Percentiles rank a stretch among this genome's conserved stretches.
phyloP scores from a whole-genome alignment of 2,888 invertebrate genomes.

The Icerya purchasi region DNA sequence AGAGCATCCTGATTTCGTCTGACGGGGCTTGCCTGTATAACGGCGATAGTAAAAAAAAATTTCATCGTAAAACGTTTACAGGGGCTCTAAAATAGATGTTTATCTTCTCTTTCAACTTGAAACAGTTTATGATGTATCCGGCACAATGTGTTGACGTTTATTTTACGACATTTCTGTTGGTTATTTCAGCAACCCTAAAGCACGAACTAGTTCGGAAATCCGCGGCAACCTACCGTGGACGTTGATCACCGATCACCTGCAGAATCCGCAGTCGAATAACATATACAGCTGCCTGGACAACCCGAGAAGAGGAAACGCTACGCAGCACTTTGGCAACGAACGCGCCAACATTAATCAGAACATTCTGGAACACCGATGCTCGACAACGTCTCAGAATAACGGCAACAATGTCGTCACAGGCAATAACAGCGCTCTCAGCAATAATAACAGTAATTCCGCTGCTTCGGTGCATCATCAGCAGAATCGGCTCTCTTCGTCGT shows the following conservation, averaged over 20 bases:
- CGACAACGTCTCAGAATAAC: conserved; percentile 6
- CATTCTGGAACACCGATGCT: conserved; percentile 9
- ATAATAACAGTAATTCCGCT: conserved; percentile 3
- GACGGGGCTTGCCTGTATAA: no score
- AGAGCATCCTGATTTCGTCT: no score
- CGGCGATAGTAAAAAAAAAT: no score
- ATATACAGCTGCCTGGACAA: conserved; percentile 1
- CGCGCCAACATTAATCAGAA: conserved; percentile 10
- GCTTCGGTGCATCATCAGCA: neutral
- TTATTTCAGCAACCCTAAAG: conserved; percentile 10
- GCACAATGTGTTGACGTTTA: no score
- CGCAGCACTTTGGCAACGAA: neutral
- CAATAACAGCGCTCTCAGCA: conserved; percentile 8
- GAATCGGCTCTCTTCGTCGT: neutral
- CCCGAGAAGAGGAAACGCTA: neutral
- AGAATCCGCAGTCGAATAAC: conserved; percentile 5
- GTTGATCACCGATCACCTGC: conserved; percentile 13
- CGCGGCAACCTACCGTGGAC: conserved; percentile 18
- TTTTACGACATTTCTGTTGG: no score
- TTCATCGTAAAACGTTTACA: no score
- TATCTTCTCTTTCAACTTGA: no score
- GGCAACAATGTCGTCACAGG: conserved; percentile 5
- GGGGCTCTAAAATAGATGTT: no score
- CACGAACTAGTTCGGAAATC: conserved; percentile 17
- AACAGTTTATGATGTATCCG: no score